Base-by-base conservation (phyloP, 2,113 vertebrate genomes). In the Xenopus tropicalis region DNA sequence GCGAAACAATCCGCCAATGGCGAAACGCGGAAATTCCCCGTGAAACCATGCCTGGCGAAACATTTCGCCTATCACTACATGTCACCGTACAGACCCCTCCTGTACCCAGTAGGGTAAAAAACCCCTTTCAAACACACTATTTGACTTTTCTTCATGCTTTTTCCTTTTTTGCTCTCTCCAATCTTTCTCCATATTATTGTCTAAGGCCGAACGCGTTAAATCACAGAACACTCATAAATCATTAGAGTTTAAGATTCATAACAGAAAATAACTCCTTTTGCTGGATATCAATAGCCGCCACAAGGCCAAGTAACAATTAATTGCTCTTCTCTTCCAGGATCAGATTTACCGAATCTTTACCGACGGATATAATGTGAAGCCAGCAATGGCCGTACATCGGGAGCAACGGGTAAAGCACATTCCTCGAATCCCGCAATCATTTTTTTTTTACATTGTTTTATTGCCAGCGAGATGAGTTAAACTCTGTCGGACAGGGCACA, bases 381-480 rank as follows among this genome's bases (percentile, higher is more conserved):
- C n/a, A 54, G 19, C n/a, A 54, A 54, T 17, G 52, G n/a, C 16
- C 8, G 5, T 17, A 9, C 16, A 9, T n/a, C 4, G 19, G 52
- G 19, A 54, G 8, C 52, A 54, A 19, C 14, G 19, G 52, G 9
- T 52, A n/a, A 54, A 54, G 52, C 52, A 54, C 4, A 14, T 23
- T 59, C 11, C 29, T 11, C 3, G 12, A 23, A 23, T 59, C 4
- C 23, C 11, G 17, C 11, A 54, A 29, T 16, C 7, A 37, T 74
- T 48, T 61, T 20, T 17, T 37, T 51, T 4, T 46, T 46, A 56
- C 17, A 25, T 68, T 74, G 12, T 61, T 61, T 74, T 68, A 48
- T 68, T 20, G 43, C 72, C 22, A 59, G 7, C 22, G 14, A 61
- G 43, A 67, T 61, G 72, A 21, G 72, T 67, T 67, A 74, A 74